Evolutionary conservation across 2,113 vertebrate genomes (phyloP), one percentile per base, ranked within the genome.

Genomic region (Notarius lentiginosus): DNA sequence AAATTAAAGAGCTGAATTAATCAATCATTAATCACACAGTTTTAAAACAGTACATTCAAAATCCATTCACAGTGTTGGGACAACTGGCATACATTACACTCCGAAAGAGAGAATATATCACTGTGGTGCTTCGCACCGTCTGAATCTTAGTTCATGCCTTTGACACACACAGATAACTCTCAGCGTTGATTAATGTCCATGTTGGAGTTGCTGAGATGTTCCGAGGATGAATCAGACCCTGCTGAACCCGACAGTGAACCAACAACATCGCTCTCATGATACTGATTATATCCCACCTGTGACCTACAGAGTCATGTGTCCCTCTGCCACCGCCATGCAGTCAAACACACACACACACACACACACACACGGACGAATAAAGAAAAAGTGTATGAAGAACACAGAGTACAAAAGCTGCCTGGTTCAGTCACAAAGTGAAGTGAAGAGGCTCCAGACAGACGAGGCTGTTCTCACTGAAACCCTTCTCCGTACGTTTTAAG

Each of bases 1-100:
- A 97, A 95, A 95, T 97, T 91, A 96, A 95, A 96, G 90, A 95
- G 92, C 94, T 92, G 91, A 58, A 91, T 96, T 96, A 96, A 94
- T 95, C 92, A 94, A 90, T 86, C 90, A 34, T 68, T 91, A 90
- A 92, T 79, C 47, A 88, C 81, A 90, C 84, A 91, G 9, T 30
- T 30, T 84, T 7, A 41, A 70, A 18, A 68, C 22, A 82, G 27
- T 14, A 58, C 58, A 47, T 63, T 68, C 55, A 9, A 22, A 24
- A 49, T 20, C 51, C 53, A 41, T 5, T 49, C 12, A 47, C 34
- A 51, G 34, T n/a, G 20, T 53, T 0, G 18, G 66, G 70, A 55
- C 14, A 27, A 15, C 24, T 27, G 7, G 9, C 24, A 56, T 18
- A 27, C 12, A 15, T 6, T n/a, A 53, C 47, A 30, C 0, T 6